phyloP scores from a whole-genome alignment of 1,140 invertebrate genomes.

The Drosophila littoralis region DNA sequence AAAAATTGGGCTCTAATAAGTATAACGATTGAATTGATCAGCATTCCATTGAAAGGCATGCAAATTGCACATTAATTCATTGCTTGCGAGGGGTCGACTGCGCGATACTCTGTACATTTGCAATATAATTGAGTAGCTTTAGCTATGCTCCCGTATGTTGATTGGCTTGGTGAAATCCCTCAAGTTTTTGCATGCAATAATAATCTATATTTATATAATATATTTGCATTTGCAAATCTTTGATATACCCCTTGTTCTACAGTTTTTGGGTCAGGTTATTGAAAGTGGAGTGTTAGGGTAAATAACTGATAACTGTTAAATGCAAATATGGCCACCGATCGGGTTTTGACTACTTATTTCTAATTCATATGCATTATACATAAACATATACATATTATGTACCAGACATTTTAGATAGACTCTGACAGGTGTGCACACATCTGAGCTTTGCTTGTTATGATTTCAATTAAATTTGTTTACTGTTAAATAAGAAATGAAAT shows the following conservation, averaged over 20 bases:
- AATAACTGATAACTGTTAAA: constrained; percentile 44
- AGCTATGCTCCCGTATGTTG: too few species aligned
- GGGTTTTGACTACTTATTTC: constrained; percentile 28
- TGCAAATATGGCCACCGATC: constrained; percentile 33
- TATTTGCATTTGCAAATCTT: not conserved
- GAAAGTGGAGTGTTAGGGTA: constrained; percentile 9
- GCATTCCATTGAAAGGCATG: constrained; percentile 33
- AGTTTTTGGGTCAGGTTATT: not conserved
- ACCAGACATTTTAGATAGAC: too few species aligned
- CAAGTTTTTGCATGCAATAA: too few species aligned
- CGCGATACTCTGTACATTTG: not conserved
- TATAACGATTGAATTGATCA: constrained; percentile 25
- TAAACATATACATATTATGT: too few species aligned
- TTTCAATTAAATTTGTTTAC: too few species aligned
- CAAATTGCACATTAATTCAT: constrained; percentile 8
- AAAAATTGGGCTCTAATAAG: constrained; percentile 36
- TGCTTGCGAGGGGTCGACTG: not conserved
- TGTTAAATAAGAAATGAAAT: too few species aligned
- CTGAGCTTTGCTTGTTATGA: not conserved
- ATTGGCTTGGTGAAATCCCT: too few species aligned
- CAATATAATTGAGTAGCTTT: too few species aligned
- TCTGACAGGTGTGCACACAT: not conserved
- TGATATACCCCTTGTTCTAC: not conserved
- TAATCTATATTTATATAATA: too few species aligned
- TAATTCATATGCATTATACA: constrained; percentile 2